phyloP scores from a whole-genome alignment of 2,797 vertebrate species.

The Psittacula derbiana region DNA sequence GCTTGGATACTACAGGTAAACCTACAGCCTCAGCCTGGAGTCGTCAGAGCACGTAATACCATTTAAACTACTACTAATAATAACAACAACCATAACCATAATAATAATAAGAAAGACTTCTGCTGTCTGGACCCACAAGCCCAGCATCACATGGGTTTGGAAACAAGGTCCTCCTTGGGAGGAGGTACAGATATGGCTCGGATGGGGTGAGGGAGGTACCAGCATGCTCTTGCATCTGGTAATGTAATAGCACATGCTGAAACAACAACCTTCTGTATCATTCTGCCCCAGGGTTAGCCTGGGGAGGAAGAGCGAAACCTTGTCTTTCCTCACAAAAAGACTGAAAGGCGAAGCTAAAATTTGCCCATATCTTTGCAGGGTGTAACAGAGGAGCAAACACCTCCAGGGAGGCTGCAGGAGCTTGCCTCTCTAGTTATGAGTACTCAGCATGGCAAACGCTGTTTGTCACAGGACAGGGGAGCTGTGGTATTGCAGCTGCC shows the following conservation, averaged over 20 bases:
- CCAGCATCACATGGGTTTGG: not conserved
- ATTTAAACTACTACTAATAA: not conserved
- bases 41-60: not conserved
- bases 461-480: constrained; percentile 7
- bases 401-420: not conserved
- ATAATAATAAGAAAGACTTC: not conserved
- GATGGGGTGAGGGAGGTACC: not conserved
- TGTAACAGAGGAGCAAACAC: not conserved
- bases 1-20: not conserved
- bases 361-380: not conserved
- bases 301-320: not conserved
- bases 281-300: not conserved
- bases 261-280: not conserved
- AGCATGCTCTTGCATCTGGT: not conserved
- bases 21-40: not conserved
- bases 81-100: not conserved
- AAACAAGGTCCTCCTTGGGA: not conserved
- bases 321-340: not conserved
- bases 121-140: not conserved
- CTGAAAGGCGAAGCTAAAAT: not conserved
- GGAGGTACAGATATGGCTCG: not conserved
- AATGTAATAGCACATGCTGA: accelerated
- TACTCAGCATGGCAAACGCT: not conserved
- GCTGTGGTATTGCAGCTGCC: constrained; percentile 6
- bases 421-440: not conserved